Conservation (phyloP, 2,797 vertebrate species). For the Enteromius radiatus region DNA sequence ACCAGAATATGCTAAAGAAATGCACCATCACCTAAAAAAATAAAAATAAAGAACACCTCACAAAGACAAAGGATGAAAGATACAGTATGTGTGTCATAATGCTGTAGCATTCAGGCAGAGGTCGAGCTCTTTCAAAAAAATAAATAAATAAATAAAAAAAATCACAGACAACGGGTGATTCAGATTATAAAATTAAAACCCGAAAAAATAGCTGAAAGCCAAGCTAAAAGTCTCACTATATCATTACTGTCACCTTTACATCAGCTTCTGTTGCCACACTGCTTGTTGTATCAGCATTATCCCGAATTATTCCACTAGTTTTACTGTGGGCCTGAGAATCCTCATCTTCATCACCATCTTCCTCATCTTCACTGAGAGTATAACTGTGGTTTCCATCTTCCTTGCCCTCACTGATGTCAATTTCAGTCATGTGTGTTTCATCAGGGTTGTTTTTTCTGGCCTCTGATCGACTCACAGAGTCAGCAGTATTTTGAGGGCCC, state of each 20-base stretch:
- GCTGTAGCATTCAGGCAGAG: conserved; percentile 30
- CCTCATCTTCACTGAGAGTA: background rate
- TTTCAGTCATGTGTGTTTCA: conserved; percentile 49
- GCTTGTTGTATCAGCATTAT: conserved; percentile 18
- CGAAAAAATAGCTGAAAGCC: background rate
- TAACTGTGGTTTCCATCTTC: conserved; percentile 10
- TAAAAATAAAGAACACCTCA: conserved; percentile 68
- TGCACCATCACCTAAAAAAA: background rate
- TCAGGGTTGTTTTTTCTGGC: conserved; percentile 20
- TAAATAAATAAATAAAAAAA: no score
- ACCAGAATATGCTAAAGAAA: conserved; percentile 11
- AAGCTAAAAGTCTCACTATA: conserved; percentile 26
- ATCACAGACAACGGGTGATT: background rate
- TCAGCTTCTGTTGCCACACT: conserved; percentile 32
- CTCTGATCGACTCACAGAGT: conserved; percentile 46
- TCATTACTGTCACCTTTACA: conserved; percentile 52
- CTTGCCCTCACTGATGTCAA: conserved; percentile 44
- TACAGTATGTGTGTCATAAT: background rate
- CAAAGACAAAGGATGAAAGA: background rate
- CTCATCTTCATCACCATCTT: conserved; percentile 34
- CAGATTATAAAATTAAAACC: background rate
- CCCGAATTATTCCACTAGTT: conserved; percentile 32
- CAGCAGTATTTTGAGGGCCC: conserved; percentile 14
- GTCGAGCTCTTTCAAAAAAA: background rate
- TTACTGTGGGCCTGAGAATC: conserved; percentile 28